phyloP scores from a whole-genome alignment of 2,888 invertebrate species.

The Eucriotettix oculatus region DNA sequence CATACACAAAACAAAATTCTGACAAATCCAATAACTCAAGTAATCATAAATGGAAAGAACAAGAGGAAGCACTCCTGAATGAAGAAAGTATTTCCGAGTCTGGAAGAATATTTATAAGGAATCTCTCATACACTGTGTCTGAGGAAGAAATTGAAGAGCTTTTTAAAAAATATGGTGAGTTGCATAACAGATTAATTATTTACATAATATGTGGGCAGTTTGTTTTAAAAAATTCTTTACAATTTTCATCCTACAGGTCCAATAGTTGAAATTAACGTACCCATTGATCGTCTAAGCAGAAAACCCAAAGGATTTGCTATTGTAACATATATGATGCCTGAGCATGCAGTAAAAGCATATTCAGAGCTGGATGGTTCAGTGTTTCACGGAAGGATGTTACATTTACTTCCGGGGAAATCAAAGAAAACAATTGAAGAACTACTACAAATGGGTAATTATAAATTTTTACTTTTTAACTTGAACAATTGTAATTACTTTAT shows the following conservation, averaged over 20 bases:
- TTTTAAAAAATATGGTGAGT: conserved; percentile 68
- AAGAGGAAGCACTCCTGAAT: conserved; percentile 43
- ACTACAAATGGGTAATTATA: conserved; percentile 18
- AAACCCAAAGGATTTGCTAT: conserved; percentile 83
- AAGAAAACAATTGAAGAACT: conserved; percentile 30
- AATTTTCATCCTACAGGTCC: conserved; percentile 40
- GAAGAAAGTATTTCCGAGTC: conserved; percentile 77
- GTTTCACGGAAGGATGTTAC: conserved; percentile 84
- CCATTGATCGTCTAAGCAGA: conserved; percentile 66
- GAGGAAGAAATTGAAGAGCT: conserved; percentile 69
- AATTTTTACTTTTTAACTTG: no score
- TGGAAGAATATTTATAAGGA: conserved; percentile 82
- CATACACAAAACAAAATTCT: conserved; percentile 29
- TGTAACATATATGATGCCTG: conserved; percentile 84
- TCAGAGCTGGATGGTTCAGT: conserved; percentile 76
- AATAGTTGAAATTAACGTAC: conserved; percentile 71
- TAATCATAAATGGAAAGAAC: conserved; percentile 37
- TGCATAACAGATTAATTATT: background rate
- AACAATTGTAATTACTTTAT: no score
- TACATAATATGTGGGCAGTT: background rate
- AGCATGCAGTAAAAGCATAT: conserved; percentile 84
- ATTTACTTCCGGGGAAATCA: conserved; percentile 73
- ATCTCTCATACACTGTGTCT: conserved; percentile 70
- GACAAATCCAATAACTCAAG: conserved; percentile 9
- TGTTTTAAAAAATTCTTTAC: background rate